A percentile compares a stretch with the other conserved stretches of the same genome.
Conservation (phyloP, 2,797 vertebrate species). For the Schizopygopsis pylzovi region DNA sequence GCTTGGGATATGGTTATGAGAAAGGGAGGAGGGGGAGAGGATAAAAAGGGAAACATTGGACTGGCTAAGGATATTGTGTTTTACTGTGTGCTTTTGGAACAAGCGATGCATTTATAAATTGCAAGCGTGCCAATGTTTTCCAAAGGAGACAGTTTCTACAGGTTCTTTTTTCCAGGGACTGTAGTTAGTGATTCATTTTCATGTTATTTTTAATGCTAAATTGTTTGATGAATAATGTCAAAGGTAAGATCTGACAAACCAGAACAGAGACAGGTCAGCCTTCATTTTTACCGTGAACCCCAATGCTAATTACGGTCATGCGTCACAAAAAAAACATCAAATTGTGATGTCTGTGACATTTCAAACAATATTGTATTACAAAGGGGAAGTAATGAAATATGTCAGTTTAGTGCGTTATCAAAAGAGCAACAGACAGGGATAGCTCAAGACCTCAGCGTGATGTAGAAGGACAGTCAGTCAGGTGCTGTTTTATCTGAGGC, state of each 20-base stretch:
- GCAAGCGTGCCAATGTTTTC: neutral
- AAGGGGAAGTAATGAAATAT: slow-evolving; percentile 40
- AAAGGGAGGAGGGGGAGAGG: slow-evolving; percentile 41
- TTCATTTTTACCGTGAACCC: neutral
- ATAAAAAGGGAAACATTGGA: slow-evolving; percentile 36
- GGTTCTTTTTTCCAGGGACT: neutral
- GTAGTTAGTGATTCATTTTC: neutral
- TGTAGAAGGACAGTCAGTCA: slow-evolving; percentile 31
- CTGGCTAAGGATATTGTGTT: slow-evolving; percentile 21
- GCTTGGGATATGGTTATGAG: slow-evolving; percentile 50
- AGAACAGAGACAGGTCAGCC: neutral
- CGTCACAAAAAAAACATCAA: slow-evolving; percentile 19
- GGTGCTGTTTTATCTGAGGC: slow-evolving; percentile 34
- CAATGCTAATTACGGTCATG: slow-evolving; percentile 11
- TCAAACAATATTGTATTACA: slow-evolving; percentile 27
- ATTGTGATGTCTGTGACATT: slow-evolving; percentile 40
- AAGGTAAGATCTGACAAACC: slow-evolving; percentile 10
- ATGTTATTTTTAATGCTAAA: neutral
- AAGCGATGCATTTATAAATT: neutral
- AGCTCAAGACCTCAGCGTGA: slow-evolving; percentile 32
- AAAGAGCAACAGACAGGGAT: slow-evolving; percentile 48
- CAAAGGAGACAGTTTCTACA: neutral
- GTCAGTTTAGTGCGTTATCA: slow-evolving; percentile 45
- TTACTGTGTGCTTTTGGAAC: slow-evolving; percentile 1
- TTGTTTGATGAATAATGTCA: neutral